phyloP scores from a whole-genome alignment of 1,140 invertebrate genomes.

The Portunus trituberculatus region DNA sequence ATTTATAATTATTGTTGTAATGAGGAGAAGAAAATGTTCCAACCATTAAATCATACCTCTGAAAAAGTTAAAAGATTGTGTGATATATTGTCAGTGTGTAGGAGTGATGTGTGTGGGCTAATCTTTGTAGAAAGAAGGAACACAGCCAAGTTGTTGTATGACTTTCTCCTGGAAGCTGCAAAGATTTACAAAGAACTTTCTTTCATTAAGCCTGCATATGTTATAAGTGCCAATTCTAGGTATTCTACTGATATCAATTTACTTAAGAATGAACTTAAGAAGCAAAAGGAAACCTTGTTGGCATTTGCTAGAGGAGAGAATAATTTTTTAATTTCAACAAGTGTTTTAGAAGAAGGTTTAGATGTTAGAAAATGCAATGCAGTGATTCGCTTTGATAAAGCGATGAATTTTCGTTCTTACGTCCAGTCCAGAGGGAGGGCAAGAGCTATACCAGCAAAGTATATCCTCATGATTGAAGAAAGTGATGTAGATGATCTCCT shows the following conservation, averaged over 20 bases:
- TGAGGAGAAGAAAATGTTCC: conserved; percentile 41
- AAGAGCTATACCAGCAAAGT: conserved; percentile 73
- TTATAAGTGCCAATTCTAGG: conserved; percentile 84
- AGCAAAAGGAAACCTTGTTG: conserved; percentile 73
- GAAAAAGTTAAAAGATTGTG: conserved; percentile 65
- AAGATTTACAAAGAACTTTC: conserved; percentile 80
- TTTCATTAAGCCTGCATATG: conserved; percentile 86
- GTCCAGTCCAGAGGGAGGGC: conserved; percentile 78
- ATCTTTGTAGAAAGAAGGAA: conserved; percentile 90
- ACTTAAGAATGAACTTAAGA: conserved; percentile 79
- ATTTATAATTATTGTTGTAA: conserved; percentile 52
- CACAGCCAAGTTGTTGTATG: conserved; percentile 88
- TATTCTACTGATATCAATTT: conserved; percentile 62
- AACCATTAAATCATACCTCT: conserved; percentile 68
- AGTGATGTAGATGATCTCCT: conserved; percentile 22
- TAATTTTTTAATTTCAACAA: conserved; percentile 91
- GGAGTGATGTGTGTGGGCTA: conserved; percentile 84
- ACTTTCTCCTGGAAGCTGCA: conserved; percentile 81
- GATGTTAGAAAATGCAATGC: conserved; percentile 91
- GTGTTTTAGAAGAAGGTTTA: conserved; percentile 91
- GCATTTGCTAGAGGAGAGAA: conserved; percentile 84
- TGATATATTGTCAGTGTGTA: conserved; percentile 64
- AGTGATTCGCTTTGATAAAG: conserved; percentile 86
- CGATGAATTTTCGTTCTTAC: conserved; percentile 74
- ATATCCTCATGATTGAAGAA: conserved; percentile 69